Evolutionary conservation across 37 sponge, comb jelly and placozoan species (phyloP), one percentile per base, ranked within the genome.

Genomic region (Chondrosia reniformis): DNA sequence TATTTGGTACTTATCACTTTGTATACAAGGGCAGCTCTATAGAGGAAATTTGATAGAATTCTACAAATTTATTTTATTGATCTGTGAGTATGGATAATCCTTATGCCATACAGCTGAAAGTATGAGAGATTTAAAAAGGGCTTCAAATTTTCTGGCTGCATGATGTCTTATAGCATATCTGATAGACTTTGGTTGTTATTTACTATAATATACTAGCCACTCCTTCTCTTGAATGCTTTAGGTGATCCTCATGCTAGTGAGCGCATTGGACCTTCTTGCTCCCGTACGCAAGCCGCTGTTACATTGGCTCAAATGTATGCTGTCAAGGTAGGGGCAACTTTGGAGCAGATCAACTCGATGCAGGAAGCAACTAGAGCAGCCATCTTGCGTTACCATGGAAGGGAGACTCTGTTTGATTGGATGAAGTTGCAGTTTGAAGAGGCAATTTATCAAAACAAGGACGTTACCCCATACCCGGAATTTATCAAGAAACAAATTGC

Each of bases 221-320:
- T 15, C 15, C 15, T 49, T 19, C 52, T 49, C 52, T 15, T 49
- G 15, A 10, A 10, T 49, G 15, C 15, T 61, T 32, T 55, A 86
- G 94, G 95, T 76, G 95, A 94, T 62, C 91, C 95, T 61, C 95
- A 94, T 86, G 88, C 92, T 55, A 91, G 92, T 77, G 95, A 94
- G 59, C 76, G 95, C 0, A 88, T 94, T 72, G 95, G 95, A 5
- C 87, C 89, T 5, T 55, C 64, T 38, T 94, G 95, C 49, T 85
- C 92, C 40, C 76, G 85, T 4, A 80, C 86, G 6, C 91, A 91
- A 57, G 42, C 65, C 5, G 83, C 59, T 21, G 46, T 94, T 55
- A 75, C 89, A 33, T 33, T 85, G 4, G 78, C 71, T 41, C 63
- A 85, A 66, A 49, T 94, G 40, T 67, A 83, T 19, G 95, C 91